Evolutionary conservation across 2,888 invertebrate genomes (phyloP).

Genomic region (Dicyrtoma fusca): DNA sequence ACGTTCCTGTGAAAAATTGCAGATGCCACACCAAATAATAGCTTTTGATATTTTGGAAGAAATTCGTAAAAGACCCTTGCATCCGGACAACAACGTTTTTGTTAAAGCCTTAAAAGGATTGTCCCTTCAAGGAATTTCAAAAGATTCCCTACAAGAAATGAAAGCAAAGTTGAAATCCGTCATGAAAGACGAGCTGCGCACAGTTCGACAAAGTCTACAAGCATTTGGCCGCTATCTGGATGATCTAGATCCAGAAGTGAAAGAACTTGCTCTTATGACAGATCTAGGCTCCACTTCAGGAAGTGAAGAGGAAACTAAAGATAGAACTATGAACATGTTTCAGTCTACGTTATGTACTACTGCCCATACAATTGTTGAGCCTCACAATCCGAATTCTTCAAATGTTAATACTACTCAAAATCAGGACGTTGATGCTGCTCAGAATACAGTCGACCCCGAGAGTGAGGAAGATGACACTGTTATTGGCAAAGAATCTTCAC

Average conservation of each 20-base stretch:
- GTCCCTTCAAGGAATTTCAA: constrained; percentile 23
- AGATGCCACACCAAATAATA: constrained; percentile 38
- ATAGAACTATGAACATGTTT: constrained; percentile 18
- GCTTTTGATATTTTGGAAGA: constrained; percentile 36
- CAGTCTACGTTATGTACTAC: neutral
- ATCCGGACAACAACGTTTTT: constrained; percentile 12
- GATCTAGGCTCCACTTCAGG: constrained; percentile 14
- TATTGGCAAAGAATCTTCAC: neutral
- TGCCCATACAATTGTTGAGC: neutral
- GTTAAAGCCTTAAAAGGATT: constrained; percentile 36
- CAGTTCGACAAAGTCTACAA: constrained; percentile 5
- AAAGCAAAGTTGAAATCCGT: constrained; percentile 27
- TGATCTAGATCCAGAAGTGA: constrained; percentile 33
- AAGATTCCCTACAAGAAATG: constrained; percentile 16
- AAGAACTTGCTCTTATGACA: constrained; percentile 12
- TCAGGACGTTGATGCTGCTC: neutral
- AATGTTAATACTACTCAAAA: no score
- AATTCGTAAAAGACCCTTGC: constrained; percentile 18
- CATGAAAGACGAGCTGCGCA: constrained; percentile 11
- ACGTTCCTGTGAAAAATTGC: no score
- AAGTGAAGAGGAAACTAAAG: constrained; percentile 2
- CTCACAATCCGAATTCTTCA: no score
- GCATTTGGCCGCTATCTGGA: constrained; percentile 36
- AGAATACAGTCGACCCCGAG: neutral
- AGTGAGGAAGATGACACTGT: neutral